Conservation (phyloP, 2,797 vertebrate species). For the Clarias laeviceps region DNA sequence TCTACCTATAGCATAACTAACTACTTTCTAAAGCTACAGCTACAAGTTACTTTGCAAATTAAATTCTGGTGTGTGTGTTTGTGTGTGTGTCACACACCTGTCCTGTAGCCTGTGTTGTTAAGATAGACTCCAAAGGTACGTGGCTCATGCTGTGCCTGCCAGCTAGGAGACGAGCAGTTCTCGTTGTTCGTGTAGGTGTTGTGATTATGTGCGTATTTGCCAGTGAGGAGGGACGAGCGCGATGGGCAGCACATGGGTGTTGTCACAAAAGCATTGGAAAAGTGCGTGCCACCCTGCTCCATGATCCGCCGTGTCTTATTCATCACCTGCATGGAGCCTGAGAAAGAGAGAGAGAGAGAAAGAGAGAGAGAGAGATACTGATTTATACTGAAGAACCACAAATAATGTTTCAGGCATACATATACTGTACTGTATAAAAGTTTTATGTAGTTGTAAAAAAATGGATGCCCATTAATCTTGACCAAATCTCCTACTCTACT, state of each 20-base stretch:
- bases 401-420: not conserved
- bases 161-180: constrained; percentile 94
- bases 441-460: too few relatives aligned
- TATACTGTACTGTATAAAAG: too few relatives aligned
- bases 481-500: too few relatives aligned
- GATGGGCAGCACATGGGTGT: constrained; percentile 87
- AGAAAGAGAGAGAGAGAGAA: constrained; percentile 11
- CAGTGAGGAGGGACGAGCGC: constrained; percentile 83
- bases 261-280: constrained; percentile 86
- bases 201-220: constrained; percentile 97
- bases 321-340: constrained; percentile 64
- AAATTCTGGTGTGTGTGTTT: not conserved
- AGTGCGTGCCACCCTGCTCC: constrained; percentile 79
- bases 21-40: not conserved
- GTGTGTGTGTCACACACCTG: constrained; percentile 74
- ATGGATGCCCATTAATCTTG: too few relatives aligned
- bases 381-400: not conserved
- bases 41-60: not conserved
- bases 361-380: not conserved
- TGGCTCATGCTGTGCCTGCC: constrained; percentile 91
- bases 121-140: constrained; percentile 91
- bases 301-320: constrained; percentile 64
- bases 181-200: constrained; percentile 98
- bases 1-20: not conserved
- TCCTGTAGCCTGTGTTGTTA: constrained; percentile 93